phyloP scores from a whole-genome alignment of 2,113 vertebrate species.

The Pollimyrus isidori region DNA sequence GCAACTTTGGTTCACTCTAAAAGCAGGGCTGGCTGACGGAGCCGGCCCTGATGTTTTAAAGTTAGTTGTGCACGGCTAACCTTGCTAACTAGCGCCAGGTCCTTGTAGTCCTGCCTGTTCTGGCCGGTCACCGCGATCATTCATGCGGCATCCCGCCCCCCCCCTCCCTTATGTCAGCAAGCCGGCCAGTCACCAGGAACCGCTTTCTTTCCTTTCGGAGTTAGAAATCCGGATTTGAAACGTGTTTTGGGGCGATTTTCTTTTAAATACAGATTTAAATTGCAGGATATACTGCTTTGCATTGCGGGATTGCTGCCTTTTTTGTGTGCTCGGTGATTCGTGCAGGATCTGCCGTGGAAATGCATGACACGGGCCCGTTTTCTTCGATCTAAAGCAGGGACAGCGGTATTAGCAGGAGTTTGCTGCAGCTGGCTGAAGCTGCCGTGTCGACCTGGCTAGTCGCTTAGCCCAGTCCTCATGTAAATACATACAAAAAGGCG shows the following conservation, averaged over 20 bases:
- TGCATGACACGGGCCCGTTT: background rate
- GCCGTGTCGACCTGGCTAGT: background rate
- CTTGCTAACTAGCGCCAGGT: background rate
- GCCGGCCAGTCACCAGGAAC: background rate
- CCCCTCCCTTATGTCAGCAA: background rate
- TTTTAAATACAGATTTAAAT: background rate
- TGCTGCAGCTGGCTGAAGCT: background rate
- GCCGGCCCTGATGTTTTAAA: background rate
- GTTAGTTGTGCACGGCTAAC: background rate
- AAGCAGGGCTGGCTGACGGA: background rate
- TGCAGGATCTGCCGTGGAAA: background rate
- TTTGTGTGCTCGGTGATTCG: background rate
- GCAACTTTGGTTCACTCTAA: conserved; percentile 2
- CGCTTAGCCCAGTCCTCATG: background rate
- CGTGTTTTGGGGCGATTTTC: background rate
- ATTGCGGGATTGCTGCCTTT: background rate
- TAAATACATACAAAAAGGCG: background rate
- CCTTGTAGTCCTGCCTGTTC: background rate
- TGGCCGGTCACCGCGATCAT: background rate
- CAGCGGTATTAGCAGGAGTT: background rate
- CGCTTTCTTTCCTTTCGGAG: background rate
- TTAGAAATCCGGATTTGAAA: background rate
- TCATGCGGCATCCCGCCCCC: background rate
- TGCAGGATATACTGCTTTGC: background rate
- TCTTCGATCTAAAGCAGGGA: background rate